These are phyloP conservation scores for Chelonus insularis DNA, from an alignment of 1,140 invertebrate species.

Conservation along the genomic window DNA sequence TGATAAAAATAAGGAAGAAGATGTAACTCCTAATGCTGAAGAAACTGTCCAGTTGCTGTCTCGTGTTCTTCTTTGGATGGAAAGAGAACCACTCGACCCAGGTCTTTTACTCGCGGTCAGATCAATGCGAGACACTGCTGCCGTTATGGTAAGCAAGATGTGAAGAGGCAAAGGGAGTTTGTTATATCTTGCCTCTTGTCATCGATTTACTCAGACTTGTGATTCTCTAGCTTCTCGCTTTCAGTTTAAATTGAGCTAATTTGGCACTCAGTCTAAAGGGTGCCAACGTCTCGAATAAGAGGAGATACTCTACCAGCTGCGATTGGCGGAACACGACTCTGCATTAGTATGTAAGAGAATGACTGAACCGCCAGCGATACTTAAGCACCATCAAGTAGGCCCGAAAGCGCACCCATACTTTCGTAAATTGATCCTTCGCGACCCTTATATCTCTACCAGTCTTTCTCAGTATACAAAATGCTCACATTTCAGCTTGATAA, in stretches of 20 bases:
- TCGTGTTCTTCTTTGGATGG: slow-evolving; percentile 61
- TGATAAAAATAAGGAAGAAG: slow-evolving; percentile 33
- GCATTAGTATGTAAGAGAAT: not conserved
- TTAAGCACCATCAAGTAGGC: slow-evolving; percentile 8
- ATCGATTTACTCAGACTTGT: slow-evolving; percentile 16
- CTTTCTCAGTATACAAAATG: not conserved
- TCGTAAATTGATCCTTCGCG: slow-evolving; percentile 14
- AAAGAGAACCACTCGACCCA: slow-evolving; percentile 61
- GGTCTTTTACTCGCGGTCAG: slow-evolving; percentile 57
- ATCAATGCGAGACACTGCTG: slow-evolving; percentile 56
- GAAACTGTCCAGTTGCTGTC: slow-evolving; percentile 56
- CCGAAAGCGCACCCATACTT: not conserved
- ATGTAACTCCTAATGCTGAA: slow-evolving; percentile 44
- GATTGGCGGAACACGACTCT: slow-evolving; percentile 12
- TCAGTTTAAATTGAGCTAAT: slow-evolving; percentile 19
- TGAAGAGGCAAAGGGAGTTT: not conserved
- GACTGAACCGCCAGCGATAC: not conserved
- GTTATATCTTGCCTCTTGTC: slow-evolving; percentile 6
- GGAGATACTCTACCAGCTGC: slow-evolving; percentile 14
- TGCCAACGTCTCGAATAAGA: slow-evolving; percentile 1
- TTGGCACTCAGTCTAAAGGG: slow-evolving; percentile 14
- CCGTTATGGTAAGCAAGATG: slow-evolving; percentile 49
- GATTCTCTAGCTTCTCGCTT: slow-evolving; percentile 5
- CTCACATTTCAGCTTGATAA: slow-evolving; percentile 1
- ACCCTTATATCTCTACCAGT: not conserved